Evolutionary conservation across 2,113 vertebrate species (phyloP).

Genomic region (Mandrillus leucophaeus): DNA sequence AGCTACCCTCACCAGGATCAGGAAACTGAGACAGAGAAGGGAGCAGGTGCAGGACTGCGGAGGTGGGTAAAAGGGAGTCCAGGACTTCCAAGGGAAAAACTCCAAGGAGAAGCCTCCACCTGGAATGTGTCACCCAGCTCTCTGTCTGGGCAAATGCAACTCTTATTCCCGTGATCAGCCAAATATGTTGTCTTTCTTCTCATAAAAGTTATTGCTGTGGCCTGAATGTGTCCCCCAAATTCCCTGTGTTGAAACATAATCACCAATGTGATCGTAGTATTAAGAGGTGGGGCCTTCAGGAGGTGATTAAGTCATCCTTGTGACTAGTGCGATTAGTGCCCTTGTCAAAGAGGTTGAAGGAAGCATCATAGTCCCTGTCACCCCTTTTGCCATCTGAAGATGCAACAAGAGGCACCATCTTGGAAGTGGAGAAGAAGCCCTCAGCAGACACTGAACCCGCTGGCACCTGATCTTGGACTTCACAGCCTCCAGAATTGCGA

Average conservation of each 20-base stretch:
- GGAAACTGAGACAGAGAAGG: rapidly evolving
- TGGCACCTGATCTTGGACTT: no score
- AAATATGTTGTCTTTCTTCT: not conserved
- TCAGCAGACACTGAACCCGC: not conserved
- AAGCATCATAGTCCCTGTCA: not conserved
- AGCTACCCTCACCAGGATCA: rapidly evolving
- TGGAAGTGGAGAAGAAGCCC: not conserved
- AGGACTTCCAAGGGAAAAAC: no score
- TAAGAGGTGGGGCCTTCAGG: not conserved
- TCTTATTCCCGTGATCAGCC: not conserved
- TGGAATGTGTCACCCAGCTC: not conserved
- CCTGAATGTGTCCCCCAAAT: not conserved
- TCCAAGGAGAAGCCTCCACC: not conserved
- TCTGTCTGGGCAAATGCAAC: not conserved
- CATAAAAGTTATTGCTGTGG: not conserved
- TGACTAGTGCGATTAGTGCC: not conserved
- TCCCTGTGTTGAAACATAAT: not conserved
- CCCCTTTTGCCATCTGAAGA: not conserved
- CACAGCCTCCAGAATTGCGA: not conserved
- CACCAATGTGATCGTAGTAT: not conserved
- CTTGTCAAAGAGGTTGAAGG: not conserved
- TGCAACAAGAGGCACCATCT: not conserved
- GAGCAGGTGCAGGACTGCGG: rapidly evolving
- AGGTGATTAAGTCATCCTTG: not conserved
- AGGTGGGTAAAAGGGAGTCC: not conserved